Evolutionary conservation across 2,113 vertebrate genomes (phyloP).

Genomic region (Hippocampus zosterae): DNA sequence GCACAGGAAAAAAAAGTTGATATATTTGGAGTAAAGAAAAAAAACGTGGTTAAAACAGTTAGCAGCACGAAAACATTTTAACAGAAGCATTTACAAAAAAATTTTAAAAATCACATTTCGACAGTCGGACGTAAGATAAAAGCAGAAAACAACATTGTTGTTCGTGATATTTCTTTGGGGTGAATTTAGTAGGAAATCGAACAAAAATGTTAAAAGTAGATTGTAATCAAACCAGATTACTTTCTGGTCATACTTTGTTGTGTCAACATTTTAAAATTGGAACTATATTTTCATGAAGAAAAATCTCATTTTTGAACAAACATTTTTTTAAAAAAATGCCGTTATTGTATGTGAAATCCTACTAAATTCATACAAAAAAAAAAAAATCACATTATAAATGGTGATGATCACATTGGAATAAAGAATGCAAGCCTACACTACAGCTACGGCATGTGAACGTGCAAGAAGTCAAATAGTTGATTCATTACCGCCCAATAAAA

Average conservation of each 20-base stretch:
- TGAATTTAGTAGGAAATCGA: neutral
- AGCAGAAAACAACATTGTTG: neutral
- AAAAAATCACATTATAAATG: neutral
- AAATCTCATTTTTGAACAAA: neutral
- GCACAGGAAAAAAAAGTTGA: neutral
- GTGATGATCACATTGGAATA: neutral
- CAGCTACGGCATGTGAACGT: neutral
- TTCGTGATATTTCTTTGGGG: neutral
- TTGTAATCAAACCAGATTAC: neutral
- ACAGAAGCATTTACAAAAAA: neutral
- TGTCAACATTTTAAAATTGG: too few species aligned
- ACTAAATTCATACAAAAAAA: neutral
- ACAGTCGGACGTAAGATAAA: neutral
- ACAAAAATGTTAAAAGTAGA: neutral
- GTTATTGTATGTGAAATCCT: neutral
- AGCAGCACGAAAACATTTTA: conserved; percentile 5
- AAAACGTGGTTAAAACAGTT: conserved; percentile 4
- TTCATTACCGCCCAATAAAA: neutral
- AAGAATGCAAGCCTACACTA: neutral
- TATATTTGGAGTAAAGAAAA: neutral
- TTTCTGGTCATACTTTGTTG: neutral
- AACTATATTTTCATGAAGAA: neutral
- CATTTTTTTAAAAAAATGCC: neutral
- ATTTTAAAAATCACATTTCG: neutral
- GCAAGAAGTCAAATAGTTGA: neutral